These are phyloP conservation scores for Drosophila pseudoobscura DNA, from an alignment of 1,140 invertebrate genomes.

Conservation along the genomic window DNA sequence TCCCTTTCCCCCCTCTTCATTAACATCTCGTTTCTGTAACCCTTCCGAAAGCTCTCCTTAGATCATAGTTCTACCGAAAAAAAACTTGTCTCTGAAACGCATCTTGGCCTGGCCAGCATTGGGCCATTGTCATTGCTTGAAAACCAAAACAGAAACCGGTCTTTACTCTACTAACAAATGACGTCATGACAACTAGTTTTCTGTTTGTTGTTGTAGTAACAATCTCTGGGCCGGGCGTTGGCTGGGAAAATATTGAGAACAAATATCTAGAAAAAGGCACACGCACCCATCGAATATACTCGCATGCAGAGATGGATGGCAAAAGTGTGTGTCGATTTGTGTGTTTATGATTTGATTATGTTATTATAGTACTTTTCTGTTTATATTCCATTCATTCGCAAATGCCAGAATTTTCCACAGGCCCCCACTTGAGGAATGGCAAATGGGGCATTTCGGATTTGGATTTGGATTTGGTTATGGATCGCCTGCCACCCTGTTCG, in stretches of 20 bases:
- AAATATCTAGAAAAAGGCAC: too few relatives aligned
- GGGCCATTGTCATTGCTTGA: conserved; percentile 28
- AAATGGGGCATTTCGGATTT: conserved; percentile 12
- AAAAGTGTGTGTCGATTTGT: conserved; percentile 50
- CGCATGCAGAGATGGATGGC: conserved; percentile 25
- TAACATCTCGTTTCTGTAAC: too few relatives aligned
- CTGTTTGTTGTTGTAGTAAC: conserved; percentile 10
- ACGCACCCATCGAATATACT: conserved; percentile 8
- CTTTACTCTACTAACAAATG: conserved; percentile 48
- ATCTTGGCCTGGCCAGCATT: conserved; percentile 32
- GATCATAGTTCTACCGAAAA: conserved; percentile 5
- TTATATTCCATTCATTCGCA: conserved; percentile 61
- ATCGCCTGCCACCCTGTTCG: not conserved
- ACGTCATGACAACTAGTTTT: conserved; percentile 76
- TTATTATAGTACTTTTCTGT: conserved; percentile 64
- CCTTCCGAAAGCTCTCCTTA: conserved; percentile 3
- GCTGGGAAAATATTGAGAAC: conserved; percentile 20
- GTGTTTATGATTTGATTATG: conserved; percentile 70
- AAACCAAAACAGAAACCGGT: conserved; percentile 58
- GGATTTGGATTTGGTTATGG: not conserved
- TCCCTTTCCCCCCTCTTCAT: too few relatives aligned
- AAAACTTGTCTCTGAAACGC: conserved; percentile 16
- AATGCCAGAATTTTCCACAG: conserved; percentile 21
- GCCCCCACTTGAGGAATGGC: conserved; percentile 27
- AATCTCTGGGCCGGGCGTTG: conserved; percentile 54